A percentile compares a stretch with the other conserved stretches of the same genome.
Evolutionary conservation across 2,888 invertebrate genomes (phyloP).

Genomic region (Acanthacorydalis orientalis): DNA sequence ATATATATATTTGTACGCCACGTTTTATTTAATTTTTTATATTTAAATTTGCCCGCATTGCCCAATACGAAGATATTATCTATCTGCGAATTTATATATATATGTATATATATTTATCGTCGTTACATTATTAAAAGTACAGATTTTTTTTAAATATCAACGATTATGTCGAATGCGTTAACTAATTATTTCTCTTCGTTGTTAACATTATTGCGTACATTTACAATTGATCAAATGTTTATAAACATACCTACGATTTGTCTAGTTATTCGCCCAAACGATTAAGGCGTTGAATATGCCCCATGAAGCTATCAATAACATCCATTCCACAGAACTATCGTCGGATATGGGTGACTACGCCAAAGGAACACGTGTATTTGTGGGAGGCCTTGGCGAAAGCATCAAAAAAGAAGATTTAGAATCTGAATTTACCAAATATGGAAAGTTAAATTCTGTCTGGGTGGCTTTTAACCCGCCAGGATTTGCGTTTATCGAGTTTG

Average conservation of each 20-base stretch:
- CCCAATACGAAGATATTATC: background rate
- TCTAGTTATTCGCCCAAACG: conserved; percentile 25
- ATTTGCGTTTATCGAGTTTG: conserved; percentile 87
- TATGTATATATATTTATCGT: too few species aligned
- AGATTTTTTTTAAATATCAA: too few species aligned
- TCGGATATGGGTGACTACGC: conserved; percentile 16
- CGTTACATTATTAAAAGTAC: too few species aligned
- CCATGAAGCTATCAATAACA: conserved; percentile 15
- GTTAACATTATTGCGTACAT: too few species aligned
- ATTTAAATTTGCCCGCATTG: background rate
- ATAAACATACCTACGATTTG: conserved; percentile 7
- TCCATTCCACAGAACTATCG: conserved; percentile 23
- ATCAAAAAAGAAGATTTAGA: conserved; percentile 87
- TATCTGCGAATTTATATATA: background rate
- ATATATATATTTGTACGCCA: conserved; percentile 4
- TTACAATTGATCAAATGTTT: too few species aligned
- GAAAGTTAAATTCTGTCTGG: conserved; percentile 84
- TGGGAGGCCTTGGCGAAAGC: conserved; percentile 75
- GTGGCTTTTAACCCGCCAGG: conserved; percentile 88
- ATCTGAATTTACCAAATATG: conserved; percentile 79
- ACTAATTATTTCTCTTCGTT: background rate
- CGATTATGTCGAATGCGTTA: background rate
- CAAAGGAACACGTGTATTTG: conserved; percentile 66
- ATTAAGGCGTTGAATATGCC: conserved; percentile 13
- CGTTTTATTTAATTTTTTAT: too few species aligned